Base-by-base conservation (phyloP, 2,888 invertebrate species). In the Dicranocentrus wangi region DNA sequence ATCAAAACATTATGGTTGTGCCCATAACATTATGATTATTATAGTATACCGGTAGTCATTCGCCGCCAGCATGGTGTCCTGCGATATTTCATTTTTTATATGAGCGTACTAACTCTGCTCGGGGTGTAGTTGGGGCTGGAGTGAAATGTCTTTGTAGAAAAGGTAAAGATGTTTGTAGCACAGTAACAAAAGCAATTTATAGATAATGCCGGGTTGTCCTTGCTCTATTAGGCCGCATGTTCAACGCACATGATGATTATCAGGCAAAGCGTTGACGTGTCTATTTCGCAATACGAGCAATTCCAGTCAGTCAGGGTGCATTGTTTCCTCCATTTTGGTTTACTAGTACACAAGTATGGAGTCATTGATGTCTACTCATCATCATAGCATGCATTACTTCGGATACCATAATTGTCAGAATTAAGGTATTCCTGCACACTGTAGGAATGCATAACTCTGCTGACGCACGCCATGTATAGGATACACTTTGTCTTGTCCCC, bases 51-150 rank as follows among this genome's bases (percentile, higher is more conserved):
- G 69, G 32, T 39, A 55, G 69, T 55, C 28, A 23, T 55, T 55
- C 32, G 23, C 17, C 42, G 42, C 8, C 68, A 17, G 68, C 51
- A 68, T 27, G 51, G 28, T 68, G 51, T 27, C 68, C 51, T 68
- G n/a, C 23, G 39, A 69, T 69, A 53, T 55, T 32, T 69, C 55
- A 69, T 69, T 51, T 69, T 55, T 47, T 69, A 55, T 66, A 47
- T 27, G 27, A 17, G 17, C 60, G n/a, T 19, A 15, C 13, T 55
- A n/a, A 10, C 15, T 47, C 47, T 47, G 3, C n/a, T 47, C 47
- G 10, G n/a, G n/a, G n/a, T 47, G n/a, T n/a, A n/a, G n/a, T n/a
- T n/a, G 47, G 47, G 47, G 47, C 47, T 3, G 47, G 47, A n/a
- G 47, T n/a, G 42, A 68, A 51, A 68, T 51, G 68, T 68, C 68